phyloP scores from a whole-genome alignment of 2,888 invertebrate species.

The Orthosia gracilis region DNA sequence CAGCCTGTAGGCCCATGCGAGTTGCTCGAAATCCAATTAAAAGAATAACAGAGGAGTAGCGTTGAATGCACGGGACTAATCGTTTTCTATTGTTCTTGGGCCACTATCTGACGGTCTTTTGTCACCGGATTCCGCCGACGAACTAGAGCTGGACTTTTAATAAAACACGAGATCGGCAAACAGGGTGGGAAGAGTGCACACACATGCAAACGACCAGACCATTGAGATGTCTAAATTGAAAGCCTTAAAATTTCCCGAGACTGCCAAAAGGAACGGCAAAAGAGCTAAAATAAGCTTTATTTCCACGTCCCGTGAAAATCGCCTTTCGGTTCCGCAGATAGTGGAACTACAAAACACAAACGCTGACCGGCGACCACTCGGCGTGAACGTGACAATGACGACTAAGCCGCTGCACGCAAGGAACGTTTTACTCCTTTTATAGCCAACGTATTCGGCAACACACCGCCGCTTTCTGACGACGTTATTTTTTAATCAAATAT shows the following conservation, averaged over 20 bases:
- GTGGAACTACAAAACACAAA: slow-evolving; percentile 86
- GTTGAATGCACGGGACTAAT: slow-evolving; percentile 78
- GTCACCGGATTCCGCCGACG: slow-evolving; percentile 73
- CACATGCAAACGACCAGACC: slow-evolving; percentile 56
- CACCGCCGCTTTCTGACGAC: slow-evolving; percentile 89
- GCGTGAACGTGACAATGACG: slow-evolving; percentile 89
- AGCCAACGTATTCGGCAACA: slow-evolving; percentile 78
- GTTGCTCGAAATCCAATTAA: slow-evolving; percentile 82
- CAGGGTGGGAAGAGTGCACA: slow-evolving; percentile 64
- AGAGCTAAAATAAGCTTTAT: slow-evolving; percentile 63
- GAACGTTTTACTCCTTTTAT: slow-evolving; percentile 87
- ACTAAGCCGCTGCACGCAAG: slow-evolving; percentile 84
- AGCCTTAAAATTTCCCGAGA: slow-evolving; percentile 65
- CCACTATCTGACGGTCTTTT: slow-evolving; percentile 85
- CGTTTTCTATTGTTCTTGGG: slow-evolving; percentile 86
- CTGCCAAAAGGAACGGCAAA: slow-evolving; percentile 58
- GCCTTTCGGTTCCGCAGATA: slow-evolving; percentile 83
- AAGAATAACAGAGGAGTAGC: slow-evolving; percentile 79
- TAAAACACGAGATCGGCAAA: slow-evolving; percentile 83
- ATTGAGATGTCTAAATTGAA: slow-evolving; percentile 65
- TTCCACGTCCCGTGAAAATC: slow-evolving; percentile 66
- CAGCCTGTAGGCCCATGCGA: slow-evolving; percentile 7
- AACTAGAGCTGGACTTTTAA: slow-evolving; percentile 85
- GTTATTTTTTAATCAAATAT: slow-evolving; percentile 92
- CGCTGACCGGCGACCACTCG: slow-evolving; percentile 72